These are phyloP conservation scores for Prietella phreatophila DNA, from an alignment of 2,113 vertebrate species.

Conservation along the genomic window DNA sequence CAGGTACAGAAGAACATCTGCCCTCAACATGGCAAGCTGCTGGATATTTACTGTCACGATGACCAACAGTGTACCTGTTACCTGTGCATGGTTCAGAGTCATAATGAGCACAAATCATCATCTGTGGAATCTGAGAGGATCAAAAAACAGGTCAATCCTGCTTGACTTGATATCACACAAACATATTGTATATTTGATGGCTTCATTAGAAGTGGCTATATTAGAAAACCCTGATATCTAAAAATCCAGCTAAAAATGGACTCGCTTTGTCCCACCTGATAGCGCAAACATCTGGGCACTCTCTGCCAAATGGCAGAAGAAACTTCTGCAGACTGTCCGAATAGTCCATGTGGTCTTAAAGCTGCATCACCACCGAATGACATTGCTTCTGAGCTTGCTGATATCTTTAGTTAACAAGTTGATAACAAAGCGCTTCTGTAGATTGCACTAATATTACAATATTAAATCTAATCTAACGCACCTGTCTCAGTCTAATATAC, in stretches of 20 bases:
- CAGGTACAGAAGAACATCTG: constrained; percentile 27
- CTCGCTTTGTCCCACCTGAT: background rate
- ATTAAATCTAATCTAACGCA: background rate
- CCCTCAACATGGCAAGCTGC: background rate
- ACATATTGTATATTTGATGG: too few species aligned
- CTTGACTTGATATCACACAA: background rate
- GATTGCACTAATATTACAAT: background rate
- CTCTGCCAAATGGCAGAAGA: background rate
- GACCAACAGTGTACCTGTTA: constrained; percentile 22
- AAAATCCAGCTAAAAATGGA: background rate
- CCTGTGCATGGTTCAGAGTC: constrained; percentile 11
- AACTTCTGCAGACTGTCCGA: background rate
- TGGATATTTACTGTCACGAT: constrained; percentile 34
- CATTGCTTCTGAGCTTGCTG: background rate
- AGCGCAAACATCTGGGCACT: background rate
- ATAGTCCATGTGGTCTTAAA: background rate
- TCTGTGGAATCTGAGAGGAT: constrained; percentile 19
- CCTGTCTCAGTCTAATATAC: too few species aligned
- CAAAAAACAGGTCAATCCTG: background rate
- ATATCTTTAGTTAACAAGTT: background rate
- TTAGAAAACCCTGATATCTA: background rate
- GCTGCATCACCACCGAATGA: background rate
- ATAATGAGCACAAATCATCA: background rate
- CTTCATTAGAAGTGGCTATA: background rate
- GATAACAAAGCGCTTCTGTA: background rate